Base-by-base conservation (phyloP, 2,888 invertebrate species). In the Drosophila antonietae region DNA sequence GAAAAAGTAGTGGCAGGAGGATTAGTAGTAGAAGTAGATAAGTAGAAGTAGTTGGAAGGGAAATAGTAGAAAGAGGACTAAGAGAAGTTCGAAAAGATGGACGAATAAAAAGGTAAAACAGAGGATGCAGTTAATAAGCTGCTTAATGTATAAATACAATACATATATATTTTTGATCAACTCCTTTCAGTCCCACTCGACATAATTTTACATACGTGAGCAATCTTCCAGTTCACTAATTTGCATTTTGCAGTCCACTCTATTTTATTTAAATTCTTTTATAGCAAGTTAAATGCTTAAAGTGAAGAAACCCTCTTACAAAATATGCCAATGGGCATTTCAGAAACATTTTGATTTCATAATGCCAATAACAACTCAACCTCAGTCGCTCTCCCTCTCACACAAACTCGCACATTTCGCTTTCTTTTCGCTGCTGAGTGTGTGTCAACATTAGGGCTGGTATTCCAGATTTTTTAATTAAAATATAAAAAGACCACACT, bases 401-500 rank as follows among this genome's bases (percentile, higher is more conserved):
- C 6, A 46, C 33, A 23, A 0, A 8, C 7, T 4, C n/a, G 2
- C 15, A 14, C 41, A 2, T 28, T 12, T 10, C 49, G 6, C 51
- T 51, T 15, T 47, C 41, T 23, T 6, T 44, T 8, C 6, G 52
- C n/a, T 39, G 15, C 39, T 57, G 59, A 74, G 61, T 77, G 78
- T 77, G 78, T 77, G 77, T 75, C 80, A 68, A 70, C 60, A 47
- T 61, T 53, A 64, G 60, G 68, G 59, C 52, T 70, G n/a, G 70
- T 65, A 71, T 75, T 72, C 75, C 60, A 68, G 71, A 72, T 78
- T 75, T 78, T 77, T 78, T 78, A 78, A 78, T 78, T 78, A 78
- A 78, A 78, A 78, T 78, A 78, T 78, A 78, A 78, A 77, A 78
- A 75, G 75, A 72, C 71, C 69, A 68, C 83, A 80, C 37, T 58